Conservation (phyloP, 2,797 vertebrate genomes). For the Ctenopoma kingsleyae region DNA sequence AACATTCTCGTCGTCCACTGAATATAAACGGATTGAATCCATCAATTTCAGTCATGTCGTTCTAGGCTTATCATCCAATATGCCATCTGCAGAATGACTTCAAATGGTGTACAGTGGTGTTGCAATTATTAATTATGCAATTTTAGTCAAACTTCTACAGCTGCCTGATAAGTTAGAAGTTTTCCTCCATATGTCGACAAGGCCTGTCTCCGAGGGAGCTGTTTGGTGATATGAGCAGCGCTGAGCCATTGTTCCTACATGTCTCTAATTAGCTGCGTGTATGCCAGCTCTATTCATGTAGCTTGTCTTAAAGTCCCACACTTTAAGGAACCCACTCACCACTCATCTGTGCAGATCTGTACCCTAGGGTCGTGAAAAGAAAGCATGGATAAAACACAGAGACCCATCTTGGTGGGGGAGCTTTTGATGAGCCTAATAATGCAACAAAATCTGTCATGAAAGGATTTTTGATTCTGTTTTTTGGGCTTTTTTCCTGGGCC, state of each 20-base stretch:
- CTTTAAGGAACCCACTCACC: slow-evolving; percentile 53
- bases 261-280: slow-evolving; percentile 63
- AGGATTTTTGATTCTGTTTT: slow-evolving; percentile 58
- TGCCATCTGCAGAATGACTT: slow-evolving; percentile 29
- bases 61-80: slow-evolving; percentile 11
- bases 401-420: slow-evolving; percentile 39
- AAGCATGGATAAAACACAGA: slow-evolving; percentile 42
- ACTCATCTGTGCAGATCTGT: slow-evolving; percentile 51
- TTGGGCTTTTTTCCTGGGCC: slow-evolving; percentile 12
- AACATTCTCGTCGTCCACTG: slow-evolving; percentile 4
- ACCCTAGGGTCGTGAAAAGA: slow-evolving; percentile 47
- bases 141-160: slow-evolving; percentile 16
- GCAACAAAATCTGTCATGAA: slow-evolving; percentile 62
- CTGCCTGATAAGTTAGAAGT: slow-evolving; percentile 48
- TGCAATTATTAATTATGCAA: slow-evolving; percentile 43
- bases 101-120: slow-evolving; percentile 40
- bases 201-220: slow-evolving; percentile 28
- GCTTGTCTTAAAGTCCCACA: slow-evolving; percentile 55
- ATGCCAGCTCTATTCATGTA: slow-evolving; percentile 42
- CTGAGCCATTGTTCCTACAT: slow-evolving; percentile 52
- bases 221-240: slow-evolving; percentile 44
- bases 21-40: slow-evolving; percentile 19
- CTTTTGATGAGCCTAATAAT: slow-evolving; percentile 68
- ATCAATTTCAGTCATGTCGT: slow-evolving; percentile 20
- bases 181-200: slow-evolving; percentile 32